A percentile compares a stretch with the other conserved stretches of the same genome.
These are phyloP conservation scores for Hyppa rectilinea DNA, from an alignment of 2,888 invertebrate species.

Conservation along the genomic window DNA sequence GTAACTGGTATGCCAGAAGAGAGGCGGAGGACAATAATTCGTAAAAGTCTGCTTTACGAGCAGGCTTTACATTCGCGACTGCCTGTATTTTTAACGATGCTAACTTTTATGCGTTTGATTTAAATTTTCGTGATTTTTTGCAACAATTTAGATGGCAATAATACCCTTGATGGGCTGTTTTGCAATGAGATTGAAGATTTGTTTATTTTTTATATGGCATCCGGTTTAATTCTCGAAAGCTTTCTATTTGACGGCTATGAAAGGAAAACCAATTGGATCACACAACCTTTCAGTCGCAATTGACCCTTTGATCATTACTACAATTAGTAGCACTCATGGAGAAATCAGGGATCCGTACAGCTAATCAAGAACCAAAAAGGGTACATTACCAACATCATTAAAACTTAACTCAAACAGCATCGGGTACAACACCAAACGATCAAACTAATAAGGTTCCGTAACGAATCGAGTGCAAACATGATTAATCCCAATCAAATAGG, in stretches of 20 bases:
- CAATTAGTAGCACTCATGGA: constrained; percentile 13
- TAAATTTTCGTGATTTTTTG: constrained; percentile 60
- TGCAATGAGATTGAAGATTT: constrained; percentile 43
- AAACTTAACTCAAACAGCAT: constrained; percentile 53
- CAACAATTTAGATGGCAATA: constrained; percentile 56
- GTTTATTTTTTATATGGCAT: constrained; percentile 20
- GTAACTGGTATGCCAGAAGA: constrained; percentile 11
- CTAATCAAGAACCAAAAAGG: constrained; percentile 46
- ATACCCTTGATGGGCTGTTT: constrained; percentile 46
- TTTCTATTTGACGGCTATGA: constrained; percentile 1
- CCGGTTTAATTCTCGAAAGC: constrained; percentile 13
- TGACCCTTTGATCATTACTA: constrained; percentile 18
- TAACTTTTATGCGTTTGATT: constrained; percentile 62
- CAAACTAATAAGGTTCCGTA: constrained; percentile 54
- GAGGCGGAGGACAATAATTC: constrained; percentile 57
- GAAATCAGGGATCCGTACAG: constrained; percentile 6
- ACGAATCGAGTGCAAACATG: constrained; percentile 63
- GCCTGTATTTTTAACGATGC: constrained; percentile 55
- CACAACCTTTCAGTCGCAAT: neutral
- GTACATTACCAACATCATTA: constrained; percentile 25
- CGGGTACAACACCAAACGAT: constrained; percentile 31
- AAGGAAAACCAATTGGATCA: constrained; percentile 25
- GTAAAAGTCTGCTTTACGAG: constrained; percentile 61
- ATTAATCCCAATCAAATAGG: constrained; percentile 68
- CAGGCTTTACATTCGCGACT: constrained; percentile 49